Conservation (phyloP, 2,113 vertebrate species). For the Tychaedon coryphoeus region DNA sequence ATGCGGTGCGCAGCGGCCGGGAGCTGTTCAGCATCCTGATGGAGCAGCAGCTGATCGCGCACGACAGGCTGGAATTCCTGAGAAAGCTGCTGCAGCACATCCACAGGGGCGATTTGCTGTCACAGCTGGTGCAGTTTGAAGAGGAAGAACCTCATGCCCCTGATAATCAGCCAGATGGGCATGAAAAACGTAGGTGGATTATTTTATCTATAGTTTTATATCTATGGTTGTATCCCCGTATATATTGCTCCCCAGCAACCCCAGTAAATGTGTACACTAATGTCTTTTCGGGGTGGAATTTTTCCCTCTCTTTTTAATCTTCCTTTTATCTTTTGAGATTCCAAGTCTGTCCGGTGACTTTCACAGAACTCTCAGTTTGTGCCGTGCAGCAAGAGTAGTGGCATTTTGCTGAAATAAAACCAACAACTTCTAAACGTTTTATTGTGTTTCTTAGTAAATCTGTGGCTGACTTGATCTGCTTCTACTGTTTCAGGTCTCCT, state of each 20-base stretch:
- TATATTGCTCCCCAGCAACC: not conserved
- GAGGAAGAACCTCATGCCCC: not conserved
- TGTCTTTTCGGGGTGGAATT: not conserved
- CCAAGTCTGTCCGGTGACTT: not conserved
- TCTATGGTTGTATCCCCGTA: not conserved
- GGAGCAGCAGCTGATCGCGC: slow-evolving; percentile 49
- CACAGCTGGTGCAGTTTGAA: slow-evolving; percentile 23
- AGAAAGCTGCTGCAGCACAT: not conserved
- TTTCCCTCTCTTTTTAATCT: accelerated
- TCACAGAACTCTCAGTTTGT: too few species aligned
- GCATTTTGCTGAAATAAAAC: not conserved
- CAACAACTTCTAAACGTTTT: not conserved
- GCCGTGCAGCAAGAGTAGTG: not conserved
- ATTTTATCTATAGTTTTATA: not conserved
- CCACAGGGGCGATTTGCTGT: slow-evolving; percentile 20
- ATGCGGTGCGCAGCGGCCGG: not conserved
- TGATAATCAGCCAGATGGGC: not conserved
- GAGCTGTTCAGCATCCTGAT: slow-evolving; percentile 67
- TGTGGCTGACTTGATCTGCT: not conserved
- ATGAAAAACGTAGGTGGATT: slow-evolving; percentile 70
- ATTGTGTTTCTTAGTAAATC: not conserved
- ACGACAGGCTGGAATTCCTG: accelerated
- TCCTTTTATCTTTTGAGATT: not conserved
- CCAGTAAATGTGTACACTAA: accelerated
- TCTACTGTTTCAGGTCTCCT: slow-evolving; percentile 71